Evolutionary conservation across 2,888 invertebrate genomes (phyloP).

Genomic region (Tenthredo mesomela): DNA sequence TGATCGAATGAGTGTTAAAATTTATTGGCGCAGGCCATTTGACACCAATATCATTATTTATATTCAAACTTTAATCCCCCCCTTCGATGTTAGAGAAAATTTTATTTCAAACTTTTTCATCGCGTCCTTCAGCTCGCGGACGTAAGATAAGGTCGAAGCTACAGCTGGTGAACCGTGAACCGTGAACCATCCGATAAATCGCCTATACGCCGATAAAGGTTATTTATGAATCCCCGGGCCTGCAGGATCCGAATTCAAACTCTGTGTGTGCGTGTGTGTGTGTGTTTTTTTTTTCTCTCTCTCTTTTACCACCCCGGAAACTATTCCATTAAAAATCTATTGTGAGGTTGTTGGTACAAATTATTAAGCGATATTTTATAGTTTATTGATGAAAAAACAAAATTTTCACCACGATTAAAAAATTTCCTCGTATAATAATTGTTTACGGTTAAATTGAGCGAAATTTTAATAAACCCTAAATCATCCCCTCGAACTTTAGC

Average conservation of each 20-base stretch:
- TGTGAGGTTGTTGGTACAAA: background rate
- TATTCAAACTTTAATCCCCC: background rate
- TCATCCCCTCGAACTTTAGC: constrained; percentile 29
- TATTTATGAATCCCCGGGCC: constrained; percentile 43
- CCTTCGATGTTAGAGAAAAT: background rate
- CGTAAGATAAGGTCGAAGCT: constrained; percentile 42
- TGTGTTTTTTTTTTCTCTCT: background rate
- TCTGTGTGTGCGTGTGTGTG: background rate
- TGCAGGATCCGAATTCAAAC: constrained; percentile 13
- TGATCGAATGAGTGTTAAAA: background rate
- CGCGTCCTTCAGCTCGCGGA: constrained; percentile 20
- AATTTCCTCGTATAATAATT: background rate
- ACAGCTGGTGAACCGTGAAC: constrained; percentile 44
- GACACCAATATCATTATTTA: background rate
- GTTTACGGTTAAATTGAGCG: constrained; percentile 14
- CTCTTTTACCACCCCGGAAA: background rate
- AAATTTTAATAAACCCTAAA: constrained; percentile 2
- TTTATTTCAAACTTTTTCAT: constrained; percentile 31
- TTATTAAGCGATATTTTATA: background rate
- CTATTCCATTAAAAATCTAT: constrained; percentile 35
- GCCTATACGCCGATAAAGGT: constrained; percentile 44
- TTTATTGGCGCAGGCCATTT: background rate
- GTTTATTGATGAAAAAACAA: background rate
- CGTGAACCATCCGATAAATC: constrained; percentile 48
- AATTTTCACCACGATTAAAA: background rate